phyloP scores from a whole-genome alignment of 2,888 invertebrate genomes.

The Dromius quadrimaculatus region DNA sequence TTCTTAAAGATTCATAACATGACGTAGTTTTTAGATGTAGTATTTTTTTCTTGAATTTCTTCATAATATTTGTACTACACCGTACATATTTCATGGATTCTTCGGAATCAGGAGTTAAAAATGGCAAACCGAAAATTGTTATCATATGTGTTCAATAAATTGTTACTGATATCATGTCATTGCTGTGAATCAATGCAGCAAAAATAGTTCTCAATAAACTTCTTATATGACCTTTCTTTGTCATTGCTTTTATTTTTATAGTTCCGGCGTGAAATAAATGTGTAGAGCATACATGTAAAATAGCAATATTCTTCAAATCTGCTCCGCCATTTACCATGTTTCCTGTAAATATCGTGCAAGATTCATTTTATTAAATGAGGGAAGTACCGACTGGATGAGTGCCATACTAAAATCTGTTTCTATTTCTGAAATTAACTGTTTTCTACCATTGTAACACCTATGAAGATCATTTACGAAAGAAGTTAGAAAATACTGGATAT shows the following conservation, averaged over 20 bases:
- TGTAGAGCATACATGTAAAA: not conserved
- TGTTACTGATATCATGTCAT: not conserved
- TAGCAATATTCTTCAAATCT: not conserved
- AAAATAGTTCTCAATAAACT: not conserved
- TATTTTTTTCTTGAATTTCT: not conserved
- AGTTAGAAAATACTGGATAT: slow-evolving; percentile 12
- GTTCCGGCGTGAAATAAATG: slow-evolving; percentile 13
- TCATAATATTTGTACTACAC: not conserved
- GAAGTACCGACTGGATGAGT: not conserved
- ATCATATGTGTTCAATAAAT: not conserved
- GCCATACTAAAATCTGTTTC: slow-evolving; percentile 26
- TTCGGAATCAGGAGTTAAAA: not conserved
- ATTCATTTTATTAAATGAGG: slow-evolving; percentile 15
- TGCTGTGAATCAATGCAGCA: not conserved
- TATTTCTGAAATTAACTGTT: slow-evolving; percentile 13
- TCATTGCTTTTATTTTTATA: not conserved
- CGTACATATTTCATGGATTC: not conserved
- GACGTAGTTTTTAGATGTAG: not conserved
- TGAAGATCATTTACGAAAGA: slow-evolving; percentile 6
- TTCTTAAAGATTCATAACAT: not conserved
- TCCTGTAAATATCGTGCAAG: slow-evolving; percentile 12
- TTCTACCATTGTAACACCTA: not conserved
- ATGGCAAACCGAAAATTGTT: not conserved
- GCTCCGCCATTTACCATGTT: not conserved
- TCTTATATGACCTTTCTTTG: not conserved